Evolutionary conservation across 2,113 vertebrate genomes (phyloP), one percentile per base, ranked within the genome.

Genomic region (Xiphophorus couchianus): DNA sequence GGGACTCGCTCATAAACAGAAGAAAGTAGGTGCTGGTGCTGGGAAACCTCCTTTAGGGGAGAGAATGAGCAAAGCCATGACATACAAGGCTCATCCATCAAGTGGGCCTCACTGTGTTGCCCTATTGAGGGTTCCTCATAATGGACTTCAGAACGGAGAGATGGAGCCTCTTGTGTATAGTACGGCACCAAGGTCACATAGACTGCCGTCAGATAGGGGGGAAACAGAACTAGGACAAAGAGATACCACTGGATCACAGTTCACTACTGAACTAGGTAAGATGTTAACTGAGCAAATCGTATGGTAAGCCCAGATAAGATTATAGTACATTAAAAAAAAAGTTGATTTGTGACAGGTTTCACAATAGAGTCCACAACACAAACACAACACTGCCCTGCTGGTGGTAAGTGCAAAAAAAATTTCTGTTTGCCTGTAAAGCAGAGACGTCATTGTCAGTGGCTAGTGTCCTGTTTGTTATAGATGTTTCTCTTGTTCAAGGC

Each of bases 131-230:
- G 95, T 96, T 91, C 85, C 95, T 13, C 95, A 96, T 15, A 96
- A 95, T 3, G 96, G 96, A 79, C 72, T 97, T 58, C 95, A 96
- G 80, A 98, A 98, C 0, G 97, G 97, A 82, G 96, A 97, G 73
- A 94, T 93, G 77, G 95, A 96, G 0, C 93, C 95, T 60, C 79
- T 93, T 51, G 86, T 94, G 83, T 97, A 97, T 93, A 96, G 95
- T 86, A 92, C 95, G 2, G 95, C 94, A 78, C 93, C 96, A 28
- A 94, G 93, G 81, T 92, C 95, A 81, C 94, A 95, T 11, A 92
- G 93, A 66, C 8, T 91, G 89, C 94, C 90, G 22, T 74, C 91
- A 0, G 90, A 95, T 37, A 93, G 93, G 64, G 94, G 90, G 63
- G 95, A 96, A 4, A 93, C 94, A 71, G 89, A 95, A 66, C 76